A percentile compares a stretch with the other conserved stretches of the same genome.
Conservation (phyloP, 2,888 invertebrate species). For the Griposia aprilina region DNA sequence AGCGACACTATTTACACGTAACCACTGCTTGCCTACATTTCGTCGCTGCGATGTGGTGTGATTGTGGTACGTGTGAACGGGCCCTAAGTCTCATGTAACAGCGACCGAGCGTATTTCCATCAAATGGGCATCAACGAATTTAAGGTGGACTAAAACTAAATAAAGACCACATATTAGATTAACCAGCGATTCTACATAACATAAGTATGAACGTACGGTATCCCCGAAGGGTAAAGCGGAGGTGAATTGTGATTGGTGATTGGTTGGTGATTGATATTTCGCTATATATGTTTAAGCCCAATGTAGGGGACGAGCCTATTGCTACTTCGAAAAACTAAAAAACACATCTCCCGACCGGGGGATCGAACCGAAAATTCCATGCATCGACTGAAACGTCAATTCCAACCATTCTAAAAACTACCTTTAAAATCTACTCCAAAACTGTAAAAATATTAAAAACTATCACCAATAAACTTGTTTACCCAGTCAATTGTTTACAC, state of each 20-base stretch:
- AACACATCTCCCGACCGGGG: too few relatives aligned
- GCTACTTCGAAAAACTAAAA: too few relatives aligned
- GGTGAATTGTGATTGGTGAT: background rate
- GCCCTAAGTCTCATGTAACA: too few relatives aligned
- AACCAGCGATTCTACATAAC: background rate
- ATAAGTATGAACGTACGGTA: background rate
- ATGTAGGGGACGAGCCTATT: too few relatives aligned
- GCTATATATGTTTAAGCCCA: background rate
- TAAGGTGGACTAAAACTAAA: background rate
- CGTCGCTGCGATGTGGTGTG: too few relatives aligned
- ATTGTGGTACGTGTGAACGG: too few relatives aligned
- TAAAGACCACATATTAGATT: background rate
- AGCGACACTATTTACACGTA: too few relatives aligned
- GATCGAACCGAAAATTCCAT: background rate
- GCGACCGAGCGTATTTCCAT: too few relatives aligned
- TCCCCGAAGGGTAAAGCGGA: background rate
- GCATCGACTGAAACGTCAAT: background rate
- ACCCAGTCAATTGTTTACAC: conserved; percentile 17
- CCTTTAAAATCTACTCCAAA: background rate
- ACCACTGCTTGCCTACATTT: too few relatives aligned
- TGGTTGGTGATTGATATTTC: background rate
- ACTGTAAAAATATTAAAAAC: conserved; percentile 20
- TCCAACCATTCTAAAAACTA: background rate
- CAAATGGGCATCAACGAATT: background rate
- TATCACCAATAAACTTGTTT: conserved; percentile 21